Percentiles rank a stretch among this genome's conserved stretches.
phyloP scores from a whole-genome alignment of 2,113 vertebrate species.

The Ageneiosus marmoratus region DNA sequence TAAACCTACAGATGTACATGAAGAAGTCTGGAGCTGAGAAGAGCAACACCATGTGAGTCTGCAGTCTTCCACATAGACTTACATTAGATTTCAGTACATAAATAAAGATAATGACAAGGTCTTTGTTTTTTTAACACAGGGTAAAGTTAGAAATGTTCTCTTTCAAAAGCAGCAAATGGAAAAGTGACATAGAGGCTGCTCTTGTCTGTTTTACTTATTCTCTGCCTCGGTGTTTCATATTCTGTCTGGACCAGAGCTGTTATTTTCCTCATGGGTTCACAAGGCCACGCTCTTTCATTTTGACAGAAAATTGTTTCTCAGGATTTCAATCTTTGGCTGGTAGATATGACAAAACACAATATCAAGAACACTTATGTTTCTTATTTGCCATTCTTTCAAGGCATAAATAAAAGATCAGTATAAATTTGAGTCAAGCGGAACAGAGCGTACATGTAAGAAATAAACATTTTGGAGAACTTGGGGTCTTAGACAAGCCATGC shows the following conservation, averaged over 20 bases:
- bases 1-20: slow-evolving; percentile 60
- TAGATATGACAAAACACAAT: slow-evolving; percentile 98
- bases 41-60: slow-evolving; percentile 26
- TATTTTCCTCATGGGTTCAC: slow-evolving; percentile 95
- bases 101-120: slow-evolving; percentile 72
- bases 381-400: slow-evolving; percentile 97
- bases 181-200: slow-evolving; percentile 82
- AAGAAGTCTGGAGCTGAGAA: slow-evolving; percentile 57
- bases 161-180: slow-evolving; percentile 77
- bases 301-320: slow-evolving; percentile 99
- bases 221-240: slow-evolving; percentile 88
- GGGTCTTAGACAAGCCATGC: slow-evolving; percentile 69
- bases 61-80: slow-evolving; percentile 21
- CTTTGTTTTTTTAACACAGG: slow-evolving; percentile 55
- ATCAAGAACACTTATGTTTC: slow-evolving; percentile 99
- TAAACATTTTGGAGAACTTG: slow-evolving; percentile 71
- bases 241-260: slow-evolving; percentile 84
- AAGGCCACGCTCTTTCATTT: slow-evolving; percentile 98
- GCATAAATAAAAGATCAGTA: slow-evolving; percentile 99
- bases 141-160: slow-evolving; percentile 73
- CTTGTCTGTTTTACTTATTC: slow-evolving; percentile 93
- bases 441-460: slow-evolving; percentile 71
- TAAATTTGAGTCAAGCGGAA: slow-evolving; percentile 88
- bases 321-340: slow-evolving; percentile 99
- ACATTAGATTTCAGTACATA: slow-evolving; percentile 72